Evolutionary conservation across 2,888 invertebrate genomes (phyloP), one percentile per base, ranked within the genome.

Genomic region (Pachliopta kotzebuea): DNA sequence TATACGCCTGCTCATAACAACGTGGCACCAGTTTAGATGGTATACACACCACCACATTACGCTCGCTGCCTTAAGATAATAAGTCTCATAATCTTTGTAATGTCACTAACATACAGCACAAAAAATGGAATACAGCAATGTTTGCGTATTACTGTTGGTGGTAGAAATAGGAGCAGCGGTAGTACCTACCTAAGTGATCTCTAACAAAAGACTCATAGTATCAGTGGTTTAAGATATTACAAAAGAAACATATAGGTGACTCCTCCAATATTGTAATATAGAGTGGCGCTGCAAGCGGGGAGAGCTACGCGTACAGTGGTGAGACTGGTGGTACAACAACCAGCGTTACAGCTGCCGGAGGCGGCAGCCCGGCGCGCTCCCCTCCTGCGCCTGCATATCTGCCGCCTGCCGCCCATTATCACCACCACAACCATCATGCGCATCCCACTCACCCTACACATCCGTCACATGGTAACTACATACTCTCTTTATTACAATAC

Each of bases 271-370:
- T 14, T 37, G 11, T 37, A 37, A 37, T 11, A 14, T 14, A 70
- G 69, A 74, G 74, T 57, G 72, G 65, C 8, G 65, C 57, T 20
- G 61, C 65, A 6, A 65, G 65, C 69, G 88, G 81, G 84, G 88
- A 83, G 86, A 88, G 78, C 26, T 89, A 88, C 73, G 86, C 88
- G 71, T 84, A 88, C 73, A 89, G 88, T 73, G 86, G 81, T 76
- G 87, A 87, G 70, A 85, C 79, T 69, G 88, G 86, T n/a, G 60
- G 59, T 4, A 58, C 31, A 72, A 87, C 88, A 62, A 96, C 96
- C 76, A 97, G 97, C 23, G 96, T 77, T 96, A 93, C 65, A 95
- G 94, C 54, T 97, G 96, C 85, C 96, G 97, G 75, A 96, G 94
- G 75, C 95, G 94, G 74, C 75, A 77, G 63, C 83, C 81, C 74